Conservation (phyloP, 92 coral and sea anemone genomes). For the Zoanthus sociatus region DNA sequence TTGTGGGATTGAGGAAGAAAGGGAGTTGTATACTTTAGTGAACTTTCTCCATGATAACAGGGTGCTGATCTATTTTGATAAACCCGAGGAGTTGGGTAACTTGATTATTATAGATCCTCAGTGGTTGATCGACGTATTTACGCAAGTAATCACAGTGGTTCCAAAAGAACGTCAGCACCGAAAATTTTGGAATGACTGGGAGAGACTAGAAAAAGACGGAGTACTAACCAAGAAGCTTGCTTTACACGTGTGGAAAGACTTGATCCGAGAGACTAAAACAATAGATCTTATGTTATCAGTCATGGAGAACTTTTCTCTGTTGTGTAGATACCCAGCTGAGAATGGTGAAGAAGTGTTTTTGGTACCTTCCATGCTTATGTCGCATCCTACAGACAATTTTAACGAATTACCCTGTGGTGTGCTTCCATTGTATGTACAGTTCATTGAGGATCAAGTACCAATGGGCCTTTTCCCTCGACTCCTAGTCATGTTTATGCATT, state of each 20-base stretch:
- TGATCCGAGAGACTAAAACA: too few relatives aligned
- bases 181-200: constrained; percentile 50
- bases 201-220: constrained; percentile 54
- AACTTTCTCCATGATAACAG: too few relatives aligned
- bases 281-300: too few relatives aligned
- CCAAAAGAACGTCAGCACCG: constrained; percentile 20
- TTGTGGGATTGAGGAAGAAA: constrained; percentile 27
- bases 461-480: constrained; percentile 7
- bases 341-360: too few relatives aligned
- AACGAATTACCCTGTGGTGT: constrained; percentile 3
- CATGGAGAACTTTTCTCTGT: too few relatives aligned
- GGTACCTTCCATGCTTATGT: constrained; percentile 7
- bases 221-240: neutral
- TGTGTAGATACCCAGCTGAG: too few relatives aligned
- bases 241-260: too few relatives aligned
- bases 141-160: constrained; percentile 68
- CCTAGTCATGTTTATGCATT: constrained; percentile 33
- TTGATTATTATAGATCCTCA: constrained; percentile 61
- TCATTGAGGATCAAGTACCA: constrained; percentile 52
- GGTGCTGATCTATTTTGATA: too few relatives aligned
- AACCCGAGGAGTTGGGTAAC: constrained; percentile 22
- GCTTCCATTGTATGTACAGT: constrained; percentile 57
- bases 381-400: constrained; percentile 11
- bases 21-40: constrained; percentile 42
- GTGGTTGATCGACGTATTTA: constrained; percentile 72